Conservation (phyloP, 2,797 vertebrate species). For the Spinus olivaceus region DNA sequence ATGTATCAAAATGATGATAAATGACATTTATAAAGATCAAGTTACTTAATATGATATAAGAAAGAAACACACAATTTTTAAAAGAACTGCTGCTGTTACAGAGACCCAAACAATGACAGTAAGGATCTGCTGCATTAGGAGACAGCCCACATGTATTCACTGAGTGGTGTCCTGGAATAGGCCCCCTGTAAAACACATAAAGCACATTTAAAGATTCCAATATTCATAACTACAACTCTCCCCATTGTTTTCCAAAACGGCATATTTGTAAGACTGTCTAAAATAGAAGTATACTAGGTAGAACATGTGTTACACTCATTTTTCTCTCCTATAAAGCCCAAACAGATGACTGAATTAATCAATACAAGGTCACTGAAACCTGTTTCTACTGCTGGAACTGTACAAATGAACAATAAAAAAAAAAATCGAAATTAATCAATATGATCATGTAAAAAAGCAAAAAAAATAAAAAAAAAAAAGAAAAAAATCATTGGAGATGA, state of each 20-base stretch:
- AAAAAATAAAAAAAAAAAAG: background rate
- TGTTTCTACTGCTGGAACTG: background rate
- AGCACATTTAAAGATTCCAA: background rate
- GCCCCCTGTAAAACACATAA: background rate
- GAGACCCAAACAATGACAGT: background rate
- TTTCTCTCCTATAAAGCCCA: background rate
- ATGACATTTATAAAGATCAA: background rate
- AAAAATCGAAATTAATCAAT: background rate
- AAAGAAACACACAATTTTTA: background rate
- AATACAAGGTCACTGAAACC: background rate
- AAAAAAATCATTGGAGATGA: background rate
- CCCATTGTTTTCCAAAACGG: background rate
- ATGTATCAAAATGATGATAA: background rate
- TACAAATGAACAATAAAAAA: background rate
- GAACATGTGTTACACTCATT: background rate
- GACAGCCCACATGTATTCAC: background rate
- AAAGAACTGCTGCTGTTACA: background rate
- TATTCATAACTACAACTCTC: background rate
- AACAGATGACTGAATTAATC: background rate
- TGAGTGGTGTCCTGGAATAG: accelerated
- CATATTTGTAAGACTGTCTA: background rate
- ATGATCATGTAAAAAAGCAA: background rate
- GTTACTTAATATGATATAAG: background rate
- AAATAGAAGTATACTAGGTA: background rate
- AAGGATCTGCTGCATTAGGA: background rate